Evolutionary conservation across 2,888 invertebrate species (phyloP).

Genomic region (Cheilosia impressa): DNA sequence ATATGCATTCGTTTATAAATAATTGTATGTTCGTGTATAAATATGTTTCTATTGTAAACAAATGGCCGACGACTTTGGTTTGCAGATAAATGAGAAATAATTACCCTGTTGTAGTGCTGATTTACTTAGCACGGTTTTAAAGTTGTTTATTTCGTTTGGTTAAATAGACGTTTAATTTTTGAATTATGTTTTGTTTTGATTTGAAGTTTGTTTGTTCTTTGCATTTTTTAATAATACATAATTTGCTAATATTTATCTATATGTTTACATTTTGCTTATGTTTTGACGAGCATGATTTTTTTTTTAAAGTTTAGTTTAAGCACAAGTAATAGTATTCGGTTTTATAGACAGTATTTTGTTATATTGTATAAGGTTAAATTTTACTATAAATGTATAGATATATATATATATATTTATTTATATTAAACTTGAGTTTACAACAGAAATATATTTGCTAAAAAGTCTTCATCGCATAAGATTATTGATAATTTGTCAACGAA

Average conservation of each 20-base stretch:
- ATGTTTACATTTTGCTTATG: slow-evolving; percentile 15
- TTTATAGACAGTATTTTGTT: slow-evolving; percentile 42
- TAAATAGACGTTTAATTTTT: slow-evolving; percentile 5
- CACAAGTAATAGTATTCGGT: slow-evolving; percentile 65
- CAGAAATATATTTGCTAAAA: slow-evolving; percentile 66
- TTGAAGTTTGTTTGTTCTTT: background rate
- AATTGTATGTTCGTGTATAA: slow-evolving; percentile 15
- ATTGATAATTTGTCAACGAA: slow-evolving; percentile 41
- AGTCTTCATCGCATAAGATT: slow-evolving; percentile 66
- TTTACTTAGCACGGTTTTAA: slow-evolving; percentile 36
- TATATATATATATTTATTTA: slow-evolving; percentile 29
- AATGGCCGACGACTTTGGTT: slow-evolving; percentile 12
- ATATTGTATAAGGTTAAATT: slow-evolving; percentile 35
- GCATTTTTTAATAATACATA: slow-evolving; percentile 10
- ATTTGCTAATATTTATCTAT: slow-evolving; percentile 38
- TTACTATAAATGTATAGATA: slow-evolving; percentile 20
- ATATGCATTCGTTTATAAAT: background rate
- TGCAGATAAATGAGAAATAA: slow-evolving; percentile 35
- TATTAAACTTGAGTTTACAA: slow-evolving; percentile 54
- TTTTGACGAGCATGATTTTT: slow-evolving; percentile 35
- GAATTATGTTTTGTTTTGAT: slow-evolving; percentile 29
- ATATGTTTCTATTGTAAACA: slow-evolving; percentile 38
- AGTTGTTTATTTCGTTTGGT: slow-evolving; percentile 42
- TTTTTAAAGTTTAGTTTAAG: slow-evolving; percentile 46
- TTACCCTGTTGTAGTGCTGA: slow-evolving; percentile 70